phyloP scores from a whole-genome alignment of 2,797 vertebrate genomes.

The Momotus momota region DNA sequence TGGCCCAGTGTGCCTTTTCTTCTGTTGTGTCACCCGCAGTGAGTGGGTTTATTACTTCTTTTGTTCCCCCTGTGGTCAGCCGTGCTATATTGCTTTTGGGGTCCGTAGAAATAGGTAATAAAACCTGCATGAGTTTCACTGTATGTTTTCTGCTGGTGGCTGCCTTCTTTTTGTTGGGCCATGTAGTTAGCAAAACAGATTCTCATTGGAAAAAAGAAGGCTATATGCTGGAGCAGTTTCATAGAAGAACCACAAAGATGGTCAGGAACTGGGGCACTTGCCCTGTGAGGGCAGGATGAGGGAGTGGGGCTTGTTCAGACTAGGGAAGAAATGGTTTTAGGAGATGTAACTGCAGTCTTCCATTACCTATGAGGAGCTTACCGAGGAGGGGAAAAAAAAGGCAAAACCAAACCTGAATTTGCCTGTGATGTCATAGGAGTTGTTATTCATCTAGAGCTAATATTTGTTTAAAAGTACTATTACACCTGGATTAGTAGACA shows the following conservation, averaged over 20 bases:
- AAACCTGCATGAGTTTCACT: too few species aligned
- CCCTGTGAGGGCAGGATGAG: background rate
- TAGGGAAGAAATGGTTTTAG: background rate
- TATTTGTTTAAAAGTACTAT: background rate
- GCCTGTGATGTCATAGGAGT: background rate
- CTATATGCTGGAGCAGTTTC: background rate
- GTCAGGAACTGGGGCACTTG: background rate
- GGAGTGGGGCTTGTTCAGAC: background rate
- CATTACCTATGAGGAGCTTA: background rate
- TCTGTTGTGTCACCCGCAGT: too few species aligned
- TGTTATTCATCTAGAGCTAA: background rate
- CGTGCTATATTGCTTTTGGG: too few species aligned
- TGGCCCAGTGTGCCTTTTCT: too few species aligned
- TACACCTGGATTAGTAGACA: background rate
- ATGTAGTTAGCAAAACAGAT: too few species aligned
- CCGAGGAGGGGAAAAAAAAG: background rate
- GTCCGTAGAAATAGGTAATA: too few species aligned
- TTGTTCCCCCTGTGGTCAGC: too few species aligned
- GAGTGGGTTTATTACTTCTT: too few species aligned
- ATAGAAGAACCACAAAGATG: background rate
- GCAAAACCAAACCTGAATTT: background rate
- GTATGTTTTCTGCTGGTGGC: too few species aligned
- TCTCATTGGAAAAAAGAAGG: background rate
- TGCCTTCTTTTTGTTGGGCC: too few species aligned
- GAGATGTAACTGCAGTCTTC: background rate